Evolutionary conservation across 1,140 invertebrate species (phyloP), one percentile per base, ranked within the genome.

Genomic region (Zelostemma sp.): DNA sequence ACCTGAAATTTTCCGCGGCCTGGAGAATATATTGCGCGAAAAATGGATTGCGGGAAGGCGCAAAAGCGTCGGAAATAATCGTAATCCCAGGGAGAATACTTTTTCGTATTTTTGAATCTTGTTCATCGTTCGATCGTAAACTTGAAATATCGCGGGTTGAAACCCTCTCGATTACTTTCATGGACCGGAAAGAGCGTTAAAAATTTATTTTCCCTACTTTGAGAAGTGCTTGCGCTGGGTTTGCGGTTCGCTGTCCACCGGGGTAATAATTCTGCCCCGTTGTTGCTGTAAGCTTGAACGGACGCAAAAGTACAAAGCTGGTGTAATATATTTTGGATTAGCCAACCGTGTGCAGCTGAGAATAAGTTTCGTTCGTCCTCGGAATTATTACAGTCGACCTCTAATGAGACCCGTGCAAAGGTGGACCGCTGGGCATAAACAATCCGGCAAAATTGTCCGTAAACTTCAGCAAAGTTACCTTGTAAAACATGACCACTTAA

Each of bases 281-380:
- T 58, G 70, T 68, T 62, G 61, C 51, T 19, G 40, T 57, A 60
- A 65, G 68, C 67, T 67, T 54, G 53, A 41, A 15, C 55, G 70
- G 64, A 67, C 74, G 81, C 78, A 81, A 80, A 81, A 77, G 67
- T 80, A 83, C 77, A 79, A 81, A 81, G 79, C 77, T 61, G 56
- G 54, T 49, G 77, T 82, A 80, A 81, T 82, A 81, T 81, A 83
- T 81, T 83, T 81, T 80, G 76, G 78, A 83, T 82, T 83, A 82
- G 74, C 78, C 68, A 55, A 49, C 18, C 21, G 54, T 15, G 25
- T 43, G 43, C 45, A 38, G 3, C 8, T 28, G 16, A 48, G 16
- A 45, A 19, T 48, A 19, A 50, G 58, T 59, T 72, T 72, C 68
- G 68, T 69, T 72, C 49, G 72, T 80, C 75, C 77, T 81, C 80